Evolutionary conservation across 2,888 invertebrate species (phyloP), one percentile per base, ranked within the genome.

Genomic region (Ethmia dodecea): DNA sequence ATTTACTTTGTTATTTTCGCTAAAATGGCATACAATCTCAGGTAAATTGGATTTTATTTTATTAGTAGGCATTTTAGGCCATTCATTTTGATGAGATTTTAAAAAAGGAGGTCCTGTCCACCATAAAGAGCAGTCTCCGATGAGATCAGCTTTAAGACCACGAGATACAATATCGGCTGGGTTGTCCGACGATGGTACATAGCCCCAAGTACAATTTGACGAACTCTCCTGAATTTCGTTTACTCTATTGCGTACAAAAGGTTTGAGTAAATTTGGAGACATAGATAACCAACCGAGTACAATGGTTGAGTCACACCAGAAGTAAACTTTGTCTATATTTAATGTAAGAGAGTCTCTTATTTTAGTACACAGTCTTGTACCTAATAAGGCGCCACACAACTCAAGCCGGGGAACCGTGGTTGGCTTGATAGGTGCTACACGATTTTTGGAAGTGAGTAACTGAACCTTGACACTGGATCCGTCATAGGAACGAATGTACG

Each of bases 121-220:
- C 54, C 51, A 56, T 13, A 54, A 30, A 1, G 18, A 3, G 5
- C 24, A 38, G 8, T 25, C 13, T 27, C 36, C 36, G 33, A 52
- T 26, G 0, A 13, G 2, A 22, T 45, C 41, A 37, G 50, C 48
- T 25, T 31, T 35, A 1, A 48, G 22, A 13, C 52, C 51, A 1
- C 53, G 49, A 33, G 53, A 50, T 33, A 40, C 37, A 3, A 55
- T 37, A 38, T 55, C 58, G 3, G 52, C 51, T 2, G 55, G 52
- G 31, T 55, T 55, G 8, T 37, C 14, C 5, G 35, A 12, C 0
- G 50, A 46, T 5, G 54, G 49, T 8, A 60, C 51, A 33, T 55
- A 48, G 14, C 44, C 28, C 54, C 50, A 54, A 5, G 28, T 32
- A 16, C 36, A 18, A 10, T 38, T 35, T 4, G 27, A 11, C 1